Base-by-base conservation (phyloP, 2,797 vertebrate species). In the Anas flavirostris region DNA sequence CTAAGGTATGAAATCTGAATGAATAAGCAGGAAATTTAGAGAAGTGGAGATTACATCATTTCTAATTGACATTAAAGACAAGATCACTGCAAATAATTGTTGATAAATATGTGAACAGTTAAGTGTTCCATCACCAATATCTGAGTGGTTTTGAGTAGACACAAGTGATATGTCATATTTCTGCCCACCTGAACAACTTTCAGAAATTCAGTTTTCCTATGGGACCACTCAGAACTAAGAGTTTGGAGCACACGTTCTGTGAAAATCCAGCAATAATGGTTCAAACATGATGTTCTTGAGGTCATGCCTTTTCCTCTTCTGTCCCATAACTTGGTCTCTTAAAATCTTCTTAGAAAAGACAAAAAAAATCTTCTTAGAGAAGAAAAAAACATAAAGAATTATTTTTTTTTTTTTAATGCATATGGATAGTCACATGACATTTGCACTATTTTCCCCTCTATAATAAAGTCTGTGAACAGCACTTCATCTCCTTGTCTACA, bases 381-480 rank as follows among this genome's bases (percentile, higher is more conserved):
- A 76, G 55, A 19, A 26, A 93, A 88, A 92, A 50, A 1, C 35
- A 56, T 39, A 85, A 78, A 6, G 7, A 8, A 83, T 43, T 16
- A n/a, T n/a, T n/a, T 16, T 16, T 90, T 88, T 90, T 60, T 88
- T 90, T 60, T 5, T 55, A 91, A 90, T 72, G 9, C n/a, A 48
- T 53, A 44, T 2, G 3, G 16, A n/a, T 33, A 89, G 35, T 81
- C 46, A 69, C 50, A 63, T 50, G 52, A 28, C 7, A 58, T 85
- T 85, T 60, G 6, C 39, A 53, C 43, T 89, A 4, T 73, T 87
- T 92, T 29, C 7, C 5, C 6, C 8, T 72, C 21, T 94, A 83
- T 77, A 72, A 80, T 90, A 78, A 93, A 84, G 52, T 66, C 75
- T 59, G 46, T 19, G 56, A 94, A 52, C n/a, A 90, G 46, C 17